Percentiles rank a stretch among this genome's conserved stretches.
Conservation (phyloP, 2,113 vertebrate genomes). For the Alethe diademata region DNA sequence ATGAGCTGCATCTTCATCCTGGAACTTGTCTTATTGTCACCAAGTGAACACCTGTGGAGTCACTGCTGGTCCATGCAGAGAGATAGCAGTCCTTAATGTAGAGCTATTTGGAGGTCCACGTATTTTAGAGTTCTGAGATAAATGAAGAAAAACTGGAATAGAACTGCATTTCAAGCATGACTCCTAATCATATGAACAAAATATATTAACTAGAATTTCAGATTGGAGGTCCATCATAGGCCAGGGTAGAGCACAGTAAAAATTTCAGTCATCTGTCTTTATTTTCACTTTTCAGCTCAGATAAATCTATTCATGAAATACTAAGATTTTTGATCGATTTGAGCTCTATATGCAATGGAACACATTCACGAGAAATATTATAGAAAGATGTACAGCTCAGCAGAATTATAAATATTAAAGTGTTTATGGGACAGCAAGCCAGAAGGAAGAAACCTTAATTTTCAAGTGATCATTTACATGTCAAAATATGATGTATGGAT, state of each 20-base stretch:
- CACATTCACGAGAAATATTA: neutral
- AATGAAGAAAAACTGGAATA: neutral
- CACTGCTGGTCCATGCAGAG: neutral
- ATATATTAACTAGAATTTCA: neutral
- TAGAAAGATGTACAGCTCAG: neutral
- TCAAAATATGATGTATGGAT: neutral
- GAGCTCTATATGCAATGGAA: neutral
- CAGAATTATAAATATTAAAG: neutral
- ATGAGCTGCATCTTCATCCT: neutral
- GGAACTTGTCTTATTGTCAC: neutral
- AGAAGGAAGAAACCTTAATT: neutral
- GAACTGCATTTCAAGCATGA: neutral
- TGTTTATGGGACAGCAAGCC: neutral
- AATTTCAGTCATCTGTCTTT: neutral
- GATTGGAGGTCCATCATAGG: neutral
- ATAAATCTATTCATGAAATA: neutral
- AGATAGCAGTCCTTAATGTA: neutral
- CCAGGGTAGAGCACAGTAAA: neutral
- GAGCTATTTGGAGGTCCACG: neutral
- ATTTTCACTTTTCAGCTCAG: neutral
- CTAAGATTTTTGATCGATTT: neutral
- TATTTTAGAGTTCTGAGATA: neutral
- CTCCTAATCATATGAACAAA: neutral
- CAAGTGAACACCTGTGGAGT: accelerated
- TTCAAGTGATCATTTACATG: neutral